These are phyloP conservation scores for Microcebus tavaratra DNA, from an alignment of 2,113 vertebrate genomes.

Conservation along the genomic window DNA sequence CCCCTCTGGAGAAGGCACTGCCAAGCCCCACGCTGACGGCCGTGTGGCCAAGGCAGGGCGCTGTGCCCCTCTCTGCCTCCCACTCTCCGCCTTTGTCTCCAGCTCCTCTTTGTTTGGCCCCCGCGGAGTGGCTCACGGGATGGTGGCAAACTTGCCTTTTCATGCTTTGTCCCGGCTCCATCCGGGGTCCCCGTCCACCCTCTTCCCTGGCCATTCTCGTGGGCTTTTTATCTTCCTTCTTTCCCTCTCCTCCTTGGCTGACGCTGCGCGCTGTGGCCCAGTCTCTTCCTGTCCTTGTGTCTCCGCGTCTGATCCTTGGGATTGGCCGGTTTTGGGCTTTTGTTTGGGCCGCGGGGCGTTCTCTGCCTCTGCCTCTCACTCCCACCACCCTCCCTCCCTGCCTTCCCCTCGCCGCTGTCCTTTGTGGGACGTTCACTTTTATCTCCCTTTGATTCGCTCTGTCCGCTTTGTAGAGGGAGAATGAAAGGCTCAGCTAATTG, in stretches of 20 bases:
- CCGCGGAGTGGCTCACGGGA: constrained; percentile 17
- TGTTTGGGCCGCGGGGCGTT: constrained; percentile 73
- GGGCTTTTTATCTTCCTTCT: constrained; percentile 60
- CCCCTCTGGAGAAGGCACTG: fast-evolving
- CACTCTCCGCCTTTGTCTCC: constrained; percentile 46
- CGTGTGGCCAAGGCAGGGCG: not conserved
- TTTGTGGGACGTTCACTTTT: constrained; percentile 76
- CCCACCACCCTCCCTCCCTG: constrained; percentile 58
- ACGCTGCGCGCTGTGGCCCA: not conserved
- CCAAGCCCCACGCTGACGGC: not conserved
- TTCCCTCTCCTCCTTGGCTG: constrained; percentile 47
- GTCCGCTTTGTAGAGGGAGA: constrained; percentile 70
- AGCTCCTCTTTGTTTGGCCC: constrained; percentile 45
- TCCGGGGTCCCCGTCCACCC: constrained; percentile 62
- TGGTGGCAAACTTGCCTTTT: constrained; percentile 59
- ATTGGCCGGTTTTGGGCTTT: constrained; percentile 67
- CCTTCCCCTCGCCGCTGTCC: constrained; percentile 68
- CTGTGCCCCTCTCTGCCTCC: not conserved
- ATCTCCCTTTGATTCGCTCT: constrained; percentile 77
- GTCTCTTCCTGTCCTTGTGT: constrained; percentile 59
- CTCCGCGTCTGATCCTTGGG: constrained; percentile 71
- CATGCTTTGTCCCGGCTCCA: constrained; percentile 63
- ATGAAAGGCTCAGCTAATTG: constrained; percentile 78
- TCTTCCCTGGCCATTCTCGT: constrained; percentile 55
- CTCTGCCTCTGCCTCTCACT: constrained; percentile 73